Evolutionary conservation across 2,888 invertebrate species (phyloP).

Genomic region (Parapristionchus giblindavisi): DNA sequence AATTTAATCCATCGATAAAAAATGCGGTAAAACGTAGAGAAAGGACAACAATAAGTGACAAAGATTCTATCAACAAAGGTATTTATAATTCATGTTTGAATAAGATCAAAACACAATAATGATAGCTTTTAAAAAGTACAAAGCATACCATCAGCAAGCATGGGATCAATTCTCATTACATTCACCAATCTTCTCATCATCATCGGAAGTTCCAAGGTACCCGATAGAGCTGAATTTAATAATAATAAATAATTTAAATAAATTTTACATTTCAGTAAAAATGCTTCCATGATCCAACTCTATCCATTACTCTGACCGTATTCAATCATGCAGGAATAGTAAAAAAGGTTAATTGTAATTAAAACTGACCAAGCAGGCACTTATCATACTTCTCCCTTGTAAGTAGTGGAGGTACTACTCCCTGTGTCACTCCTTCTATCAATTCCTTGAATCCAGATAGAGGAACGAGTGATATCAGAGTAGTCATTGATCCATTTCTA

Average conservation of each 20-base stretch:
- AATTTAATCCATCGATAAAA: too few species aligned
- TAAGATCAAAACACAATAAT: too few species aligned
- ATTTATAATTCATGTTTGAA: too few species aligned
- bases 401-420: conserved; percentile 1
- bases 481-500: conserved; percentile 14
- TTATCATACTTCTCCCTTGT: conserved; percentile 16
- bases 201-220: conserved; percentile 8
- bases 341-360: background rate
- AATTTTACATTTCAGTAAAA: background rate
- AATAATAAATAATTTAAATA: background rate
- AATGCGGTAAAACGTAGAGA: too few species aligned
- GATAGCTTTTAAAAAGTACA: too few species aligned
- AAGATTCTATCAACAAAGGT: too few species aligned
- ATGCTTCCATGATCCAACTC: background rate
- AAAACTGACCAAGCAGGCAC: conserved; percentile 22
- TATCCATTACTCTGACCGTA: background rate
- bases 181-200: conserved; percentile 15
- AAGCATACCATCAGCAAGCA: background rate
- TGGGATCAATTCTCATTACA: conserved; percentile 22
- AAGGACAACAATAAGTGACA: too few species aligned
- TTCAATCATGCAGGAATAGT: background rate
- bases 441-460: conserved; percentile 11
- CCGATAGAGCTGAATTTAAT: conserved; percentile 9
- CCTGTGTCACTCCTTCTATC: background rate
- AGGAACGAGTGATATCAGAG: conserved; percentile 32